Evolutionary conservation across 2,113 vertebrate genomes (phyloP).

Genomic region (Callopanchax toddi): DNA sequence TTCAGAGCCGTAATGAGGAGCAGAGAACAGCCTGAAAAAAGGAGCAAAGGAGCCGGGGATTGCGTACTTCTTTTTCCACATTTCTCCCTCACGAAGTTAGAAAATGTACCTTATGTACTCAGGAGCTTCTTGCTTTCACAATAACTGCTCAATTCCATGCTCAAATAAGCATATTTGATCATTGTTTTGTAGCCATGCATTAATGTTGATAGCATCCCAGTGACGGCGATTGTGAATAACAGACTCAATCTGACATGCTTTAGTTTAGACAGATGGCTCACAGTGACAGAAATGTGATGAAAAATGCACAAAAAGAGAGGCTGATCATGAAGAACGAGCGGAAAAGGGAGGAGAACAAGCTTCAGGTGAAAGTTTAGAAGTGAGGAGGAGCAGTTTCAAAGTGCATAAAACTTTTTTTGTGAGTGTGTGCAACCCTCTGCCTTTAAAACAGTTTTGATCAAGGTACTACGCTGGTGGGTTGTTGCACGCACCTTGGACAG

Average conservation of each 20-base stretch:
- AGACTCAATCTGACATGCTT: constrained; percentile 58
- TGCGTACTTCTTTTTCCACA: constrained; percentile 33
- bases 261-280: constrained; percentile 74
- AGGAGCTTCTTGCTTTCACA: constrained; percentile 42
- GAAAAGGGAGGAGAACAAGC: constrained; percentile 9
- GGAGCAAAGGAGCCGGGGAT: constrained; percentile 39
- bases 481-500: constrained; percentile 1
- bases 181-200: constrained; percentile 65
- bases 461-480: background rate
- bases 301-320: constrained; percentile 61
- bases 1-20: constrained; percentile 73
- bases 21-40: constrained; percentile 56
- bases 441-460: background rate
- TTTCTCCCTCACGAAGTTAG: constrained; percentile 17
- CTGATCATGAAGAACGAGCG: constrained; percentile 13
- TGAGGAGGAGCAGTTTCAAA: background rate
- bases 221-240: constrained; percentile 63
- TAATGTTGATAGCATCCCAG: constrained; percentile 62
- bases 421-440: background rate
- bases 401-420: background rate
- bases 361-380: background rate
- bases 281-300: constrained; percentile 75
- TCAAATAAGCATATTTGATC: constrained; percentile 64
- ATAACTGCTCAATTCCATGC: constrained; percentile 59
- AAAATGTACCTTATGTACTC: constrained; percentile 45